These are phyloP conservation scores for Drosophila oshimai DNA, from an alignment of 1,140 invertebrate species.

Conservation along the genomic window DNA sequence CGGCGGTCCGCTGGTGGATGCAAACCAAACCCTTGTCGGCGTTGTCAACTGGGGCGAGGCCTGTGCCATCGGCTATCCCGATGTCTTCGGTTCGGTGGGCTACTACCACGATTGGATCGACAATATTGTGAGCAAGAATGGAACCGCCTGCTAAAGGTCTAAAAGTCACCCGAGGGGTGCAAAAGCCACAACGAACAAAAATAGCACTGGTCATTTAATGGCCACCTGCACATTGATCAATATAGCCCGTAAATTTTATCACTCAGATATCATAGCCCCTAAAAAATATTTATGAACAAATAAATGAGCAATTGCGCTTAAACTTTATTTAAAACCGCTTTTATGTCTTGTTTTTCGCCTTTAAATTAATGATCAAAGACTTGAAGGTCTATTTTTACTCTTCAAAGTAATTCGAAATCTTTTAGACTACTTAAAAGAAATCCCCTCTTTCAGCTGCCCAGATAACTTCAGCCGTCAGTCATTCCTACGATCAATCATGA, in stretches of 20 bases:
- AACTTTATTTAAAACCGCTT: background rate
- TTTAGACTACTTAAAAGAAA: background rate
- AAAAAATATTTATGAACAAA: slow-evolving; percentile 44
- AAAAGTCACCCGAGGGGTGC: slow-evolving; percentile 1
- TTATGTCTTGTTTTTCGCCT: background rate
- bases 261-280: slow-evolving; percentile 21
- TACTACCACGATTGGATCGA: slow-evolving; percentile 81
- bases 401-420: background rate
- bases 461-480: slow-evolving; percentile 6
- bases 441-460: slow-evolving; percentile 1
- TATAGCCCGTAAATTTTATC: slow-evolving; percentile 53
- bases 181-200: slow-evolving; percentile 54
- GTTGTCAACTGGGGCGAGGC: slow-evolving; percentile 85
- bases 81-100: slow-evolving; percentile 83
- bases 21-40: slow-evolving; percentile 64
- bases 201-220: slow-evolving; percentile 17
- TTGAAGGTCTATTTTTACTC: background rate
- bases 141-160: slow-evolving; percentile 34
- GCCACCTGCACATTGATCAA: slow-evolving; percentile 35
- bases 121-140: slow-evolving; percentile 25
- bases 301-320: slow-evolving; percentile 39
- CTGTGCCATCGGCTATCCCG: slow-evolving; percentile 84
- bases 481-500: background rate
- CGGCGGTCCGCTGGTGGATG: slow-evolving; percentile 82
- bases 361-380: too few relatives aligned